These are phyloP conservation scores for Tyrophagus putrescentiae DNA, from an alignment of 1,140 invertebrate species.

Conservation along the genomic window DNA sequence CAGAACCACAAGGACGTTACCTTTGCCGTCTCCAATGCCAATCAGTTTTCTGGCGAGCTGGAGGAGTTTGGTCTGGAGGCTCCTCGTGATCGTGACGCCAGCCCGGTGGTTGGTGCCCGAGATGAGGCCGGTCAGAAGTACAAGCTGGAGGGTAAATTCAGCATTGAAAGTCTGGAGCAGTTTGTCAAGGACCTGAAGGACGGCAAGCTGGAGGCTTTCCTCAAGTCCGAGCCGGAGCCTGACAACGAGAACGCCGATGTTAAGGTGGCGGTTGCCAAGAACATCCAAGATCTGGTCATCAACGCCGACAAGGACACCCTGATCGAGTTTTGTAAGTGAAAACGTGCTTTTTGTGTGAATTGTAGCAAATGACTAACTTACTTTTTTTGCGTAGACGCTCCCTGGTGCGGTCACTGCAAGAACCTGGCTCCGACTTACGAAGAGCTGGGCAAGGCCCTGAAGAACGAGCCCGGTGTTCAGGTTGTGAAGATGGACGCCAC, in stretches of 20 bases:
- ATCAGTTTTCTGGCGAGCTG: constrained; percentile 81
- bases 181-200: constrained; percentile 73
- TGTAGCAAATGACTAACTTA: constrained; percentile 52
- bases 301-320: constrained; percentile 83
- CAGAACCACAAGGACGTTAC: constrained; percentile 60
- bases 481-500: constrained; percentile 98
- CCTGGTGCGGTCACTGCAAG: constrained; percentile 86
- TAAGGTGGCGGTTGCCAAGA: constrained; percentile 82
- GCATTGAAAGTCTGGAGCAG: constrained; percentile 65
- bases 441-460: constrained; percentile 53
- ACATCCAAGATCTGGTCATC: constrained; percentile 86
- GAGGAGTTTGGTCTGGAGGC: constrained; percentile 78
- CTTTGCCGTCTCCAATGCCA: constrained; percentile 79
- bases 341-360: constrained; percentile 42
- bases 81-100: constrained; percentile 53
- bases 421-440: constrained; percentile 83
- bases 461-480: constrained; percentile 61
- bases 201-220: constrained; percentile 69
- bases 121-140: constrained; percentile 75
- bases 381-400: too few species aligned
- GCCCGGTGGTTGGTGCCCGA: constrained; percentile 68
- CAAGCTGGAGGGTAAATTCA: constrained; percentile 75
- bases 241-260: constrained; percentile 63
- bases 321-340: constrained; percentile 93
- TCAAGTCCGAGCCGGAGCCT: constrained; percentile 89